Evolutionary conservation across 2,797 vertebrate species (phyloP).

Genomic region (Erpetoichthys calabaricus): DNA sequence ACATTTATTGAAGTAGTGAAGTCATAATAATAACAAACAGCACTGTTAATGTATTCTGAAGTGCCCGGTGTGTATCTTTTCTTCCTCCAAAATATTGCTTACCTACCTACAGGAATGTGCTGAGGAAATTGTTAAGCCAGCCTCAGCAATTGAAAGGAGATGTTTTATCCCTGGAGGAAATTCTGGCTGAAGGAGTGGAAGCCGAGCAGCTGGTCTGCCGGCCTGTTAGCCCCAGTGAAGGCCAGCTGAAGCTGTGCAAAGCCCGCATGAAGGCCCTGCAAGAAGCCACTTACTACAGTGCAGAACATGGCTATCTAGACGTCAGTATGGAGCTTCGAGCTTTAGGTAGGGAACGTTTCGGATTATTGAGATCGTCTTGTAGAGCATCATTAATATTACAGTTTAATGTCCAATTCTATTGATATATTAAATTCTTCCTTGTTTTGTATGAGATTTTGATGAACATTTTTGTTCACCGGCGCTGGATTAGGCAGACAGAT

Average conservation of each 20-base stretch:
- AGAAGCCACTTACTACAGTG: conserved; percentile 91
- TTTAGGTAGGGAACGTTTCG: conserved; percentile 49
- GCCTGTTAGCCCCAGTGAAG: conserved; percentile 49
- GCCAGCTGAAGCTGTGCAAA: conserved; percentile 66
- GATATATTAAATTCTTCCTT: too few relatives aligned
- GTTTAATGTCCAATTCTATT: too few relatives aligned
- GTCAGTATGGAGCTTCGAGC: conserved; percentile 91
- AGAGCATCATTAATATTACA: too few relatives aligned
- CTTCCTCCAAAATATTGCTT: not conserved
- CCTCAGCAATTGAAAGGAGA: conserved; percentile 81
- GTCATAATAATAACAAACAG: too few relatives aligned
- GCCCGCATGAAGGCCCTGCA: conserved; percentile 85
- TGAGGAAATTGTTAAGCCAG: conserved; percentile 86
- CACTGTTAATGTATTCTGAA: too few relatives aligned
- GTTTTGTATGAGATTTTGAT: too few relatives aligned
- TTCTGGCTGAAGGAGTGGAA: conserved; percentile 85
- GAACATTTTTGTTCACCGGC: too few relatives aligned
- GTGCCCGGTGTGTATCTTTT: conserved; percentile 10
- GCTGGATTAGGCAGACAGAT: too few relatives aligned
- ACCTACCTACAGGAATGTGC: conserved; percentile 62
- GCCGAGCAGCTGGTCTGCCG: conserved; percentile 49
- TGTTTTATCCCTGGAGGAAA: conserved; percentile 91
- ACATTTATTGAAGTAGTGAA: too few relatives aligned
- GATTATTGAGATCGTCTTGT: too few relatives aligned
- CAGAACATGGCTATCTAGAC: conserved; percentile 87